Conservation (phyloP, 2,888 invertebrate species). For the Epinotia brunnichana region DNA sequence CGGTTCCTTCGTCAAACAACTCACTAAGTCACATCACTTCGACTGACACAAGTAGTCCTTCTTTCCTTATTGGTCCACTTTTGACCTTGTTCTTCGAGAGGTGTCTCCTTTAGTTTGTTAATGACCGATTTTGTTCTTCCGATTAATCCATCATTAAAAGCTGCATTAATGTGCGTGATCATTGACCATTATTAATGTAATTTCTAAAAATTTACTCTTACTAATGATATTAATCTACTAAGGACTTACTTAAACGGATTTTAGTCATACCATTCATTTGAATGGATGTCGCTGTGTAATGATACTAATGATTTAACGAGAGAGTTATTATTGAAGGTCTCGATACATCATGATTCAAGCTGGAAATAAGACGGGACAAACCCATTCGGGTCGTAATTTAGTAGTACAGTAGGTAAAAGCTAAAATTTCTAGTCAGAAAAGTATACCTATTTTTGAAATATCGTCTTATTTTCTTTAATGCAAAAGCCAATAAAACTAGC, state of each 20-base stretch:
- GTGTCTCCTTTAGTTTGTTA: constrained; percentile 11
- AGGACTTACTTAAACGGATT: constrained; percentile 9
- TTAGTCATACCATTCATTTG: constrained; percentile 7
- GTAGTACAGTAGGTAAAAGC: neutral
- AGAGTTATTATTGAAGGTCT: constrained; percentile 6
- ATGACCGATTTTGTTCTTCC: neutral
- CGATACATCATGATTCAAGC: constrained; percentile 3
- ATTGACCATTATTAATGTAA: constrained; percentile 55
- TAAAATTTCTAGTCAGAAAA: constrained; percentile 35
- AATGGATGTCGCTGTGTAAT: constrained; percentile 14
- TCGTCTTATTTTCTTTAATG: constrained; percentile 27
- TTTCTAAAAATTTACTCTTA: constrained; percentile 42
- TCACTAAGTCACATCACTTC: constrained; percentile 89
- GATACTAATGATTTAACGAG: constrained; percentile 15
- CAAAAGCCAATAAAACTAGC: constrained; percentile 56
- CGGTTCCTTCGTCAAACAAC: constrained; percentile 90
- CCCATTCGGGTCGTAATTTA: constrained; percentile 19
- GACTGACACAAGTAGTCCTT: constrained; percentile 81
- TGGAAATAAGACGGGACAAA: constrained; percentile 23
- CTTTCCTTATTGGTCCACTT: constrained; percentile 44
- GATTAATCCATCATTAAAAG: constrained; percentile 25
- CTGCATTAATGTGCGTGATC: constrained; percentile 56
- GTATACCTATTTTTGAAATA: constrained; percentile 16
- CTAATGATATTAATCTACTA: constrained; percentile 22
- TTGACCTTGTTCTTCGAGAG: constrained; percentile 46